Base-by-base conservation (phyloP, 2,888 invertebrate genomes). In the Parelbella ahira region DNA sequence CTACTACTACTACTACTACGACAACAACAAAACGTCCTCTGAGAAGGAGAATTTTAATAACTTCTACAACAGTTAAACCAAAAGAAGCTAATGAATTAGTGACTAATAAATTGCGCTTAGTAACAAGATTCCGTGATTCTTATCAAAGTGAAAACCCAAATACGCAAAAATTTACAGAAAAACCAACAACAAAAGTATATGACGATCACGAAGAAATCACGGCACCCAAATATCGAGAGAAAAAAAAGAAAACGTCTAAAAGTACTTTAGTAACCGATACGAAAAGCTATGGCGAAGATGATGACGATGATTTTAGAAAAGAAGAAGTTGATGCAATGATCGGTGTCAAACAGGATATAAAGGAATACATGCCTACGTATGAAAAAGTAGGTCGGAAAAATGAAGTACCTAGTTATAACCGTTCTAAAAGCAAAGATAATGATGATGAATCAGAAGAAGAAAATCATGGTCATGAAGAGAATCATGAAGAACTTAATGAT, bases 231-330 rank as follows among this genome's bases (percentile, higher is more conserved):
- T 80, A 75, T 41, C 70, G 66, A 50, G 86, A 80, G 58, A 86
- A 83, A 58, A 80, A 82, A 54, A 84, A 71, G 32, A 86, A 84
- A 51, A 66, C 63, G 6, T 63, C 71, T 3, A 75, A 80, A 53
- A 86, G 77, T 12, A 88, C 88, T 1, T 55, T 82, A 43, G 80
- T 88, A 1, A 88, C 87, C 2, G 88, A 88, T 36, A 74, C 82
- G 12, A 71, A 82, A 48, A 69, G 63, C 7, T 88, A 88, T 49
- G 83, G 80, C 2, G 69, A 77, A 47, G 75, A 63, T 23, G 64
- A 72, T 13, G 34, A 34, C 9, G 72, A 75, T 34, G 72, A 83
- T 42, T 65, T 67, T 60, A 64, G 52, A 52, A 68, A 70, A 52
- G 68, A 75, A 51, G 81, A 83, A 63, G 68, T 86, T 3, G 86